Base-by-base conservation (phyloP, 2,797 vertebrate genomes). In the Tauraco hartlaubi region DNA sequence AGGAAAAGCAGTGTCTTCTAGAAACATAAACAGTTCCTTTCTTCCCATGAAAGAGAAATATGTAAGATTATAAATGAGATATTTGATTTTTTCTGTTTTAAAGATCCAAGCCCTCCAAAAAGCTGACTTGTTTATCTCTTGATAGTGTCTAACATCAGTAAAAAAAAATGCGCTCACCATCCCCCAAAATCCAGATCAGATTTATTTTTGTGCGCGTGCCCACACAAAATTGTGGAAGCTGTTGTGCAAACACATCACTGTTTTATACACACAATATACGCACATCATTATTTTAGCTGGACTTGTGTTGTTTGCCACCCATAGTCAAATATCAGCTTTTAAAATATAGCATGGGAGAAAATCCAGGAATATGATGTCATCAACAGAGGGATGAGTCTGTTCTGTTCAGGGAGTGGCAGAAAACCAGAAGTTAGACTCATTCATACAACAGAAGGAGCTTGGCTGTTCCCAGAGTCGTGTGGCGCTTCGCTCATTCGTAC, bases 351-450 rank as follows among this genome's bases (percentile, higher is more conserved):
- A 46, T n/a, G 83, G 86, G 89, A 96, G 56, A 85, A 95, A 96
- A 92, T 85, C 94, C 96, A 95, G 84, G 86, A 86, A 48, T 52
- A 9, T 97, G 92, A 95, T 75, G 90, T 97, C 96, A 96, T 72
- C 91, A 80, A 37, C 14, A 77, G 90, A 71, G 88, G 80, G 29
- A 94, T 97, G 96, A 95, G 93, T 85, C 84, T 91, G 44, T 85
- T 93, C 37, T 76, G 37, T 72, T 86, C 76, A 89, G 94, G 96
- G 96, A 91, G 90, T 92, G 94, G 79, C 92, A 97, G 77, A 88
- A 94, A 92, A 94, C 15, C 85, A 49, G 73, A 92, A 96, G 92
- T 93, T 92, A 63, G 48, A 72, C 72, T 93, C 77, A 92, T 92
- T 95, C 91, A 92, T 41, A 58, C 43, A 71, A 12, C 69, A 96